Evolutionary conservation across 1,140 invertebrate species (phyloP), one percentile per base, ranked within the genome.

Genomic region (Papilio polyxenes): DNA sequence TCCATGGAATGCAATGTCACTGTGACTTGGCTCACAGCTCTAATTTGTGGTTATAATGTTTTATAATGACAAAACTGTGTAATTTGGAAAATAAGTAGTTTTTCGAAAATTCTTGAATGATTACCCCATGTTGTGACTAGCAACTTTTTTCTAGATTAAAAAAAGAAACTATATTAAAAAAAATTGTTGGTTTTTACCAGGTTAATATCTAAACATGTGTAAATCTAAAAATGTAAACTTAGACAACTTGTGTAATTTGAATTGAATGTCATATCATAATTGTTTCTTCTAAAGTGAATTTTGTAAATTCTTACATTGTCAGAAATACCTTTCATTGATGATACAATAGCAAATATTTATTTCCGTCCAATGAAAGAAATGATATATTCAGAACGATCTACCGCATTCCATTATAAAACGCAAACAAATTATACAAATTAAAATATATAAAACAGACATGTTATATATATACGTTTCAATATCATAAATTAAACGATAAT

Each of bases 401-500:
- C 65, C 65, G 65, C 65, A 72, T 72, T 72, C 65, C 31, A 13
- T 69, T 1, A 69, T 15, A 62, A 37, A 72, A 40, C 31, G 65
- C 65, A 37, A 72, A 72, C 13, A 72, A 72, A 72, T 72, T 40
- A 72, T 17, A 7, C 11, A 37, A 72, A 72, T 72, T 37, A 37
- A 40, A 72, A 1, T 37, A 11, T 72, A 72, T 40, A 72, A 72
- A 62, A 72, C 23, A 31, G 23, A 31, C 23, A 31, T 31, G 2
- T 31, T 31, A 31, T 31, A 40, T 31, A 7, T 72, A 20, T 72
- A 37, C 17, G 11, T 40, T 53, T 77, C 23, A 31, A 49, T 31
- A 77, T 23, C 44, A 77, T 77, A 23, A 77, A 77, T 53, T 77
- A 10, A 51, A 53, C 17, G 20, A 9, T 77, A 23, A 77, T 31